These are phyloP conservation scores for Heliconius congener DNA, from an alignment of 1,140 invertebrate genomes.

Conservation along the genomic window DNA sequence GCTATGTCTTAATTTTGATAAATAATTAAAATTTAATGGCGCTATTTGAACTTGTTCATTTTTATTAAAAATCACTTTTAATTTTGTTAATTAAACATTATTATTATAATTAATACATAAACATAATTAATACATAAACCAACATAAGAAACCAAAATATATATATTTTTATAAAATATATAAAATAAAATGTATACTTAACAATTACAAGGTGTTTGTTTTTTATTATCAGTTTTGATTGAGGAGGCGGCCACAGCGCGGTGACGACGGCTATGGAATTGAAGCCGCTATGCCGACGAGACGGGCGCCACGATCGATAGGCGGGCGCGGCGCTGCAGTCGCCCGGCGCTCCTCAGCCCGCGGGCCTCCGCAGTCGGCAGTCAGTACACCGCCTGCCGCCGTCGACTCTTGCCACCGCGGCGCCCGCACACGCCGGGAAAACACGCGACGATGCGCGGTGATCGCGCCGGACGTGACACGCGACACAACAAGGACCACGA, in stretches of 20 bases:
- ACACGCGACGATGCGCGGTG: constrained; percentile 77
- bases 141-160: neutral
- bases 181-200: neutral
- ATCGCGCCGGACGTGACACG: constrained; percentile 73
- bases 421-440: constrained; percentile 55
- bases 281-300: constrained; percentile 45
- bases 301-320: constrained; percentile 64
- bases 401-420: constrained; percentile 55
- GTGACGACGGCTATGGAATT: constrained; percentile 41
- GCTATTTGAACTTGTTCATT: neutral
- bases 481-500: constrained; percentile 79
- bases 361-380: neutral
- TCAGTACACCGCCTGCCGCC: constrained; percentile 38
- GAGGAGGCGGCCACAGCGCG: constrained; percentile 22
- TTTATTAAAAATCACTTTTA: neutral
- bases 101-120: too few species aligned
- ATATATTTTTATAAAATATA: neutral
- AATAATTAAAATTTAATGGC: neutral
- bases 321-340: constrained; percentile 70
- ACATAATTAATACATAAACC: neutral
- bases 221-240: constrained; percentile 6
- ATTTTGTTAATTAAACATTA: too few species aligned
- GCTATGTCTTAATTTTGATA: neutral
- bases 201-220: neutral
- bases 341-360: constrained; percentile 25